Percentiles rank a stretch among this genome's conserved stretches.
Conservation (phyloP, 2,113 vertebrate genomes). For the Aramus guarauna region DNA sequence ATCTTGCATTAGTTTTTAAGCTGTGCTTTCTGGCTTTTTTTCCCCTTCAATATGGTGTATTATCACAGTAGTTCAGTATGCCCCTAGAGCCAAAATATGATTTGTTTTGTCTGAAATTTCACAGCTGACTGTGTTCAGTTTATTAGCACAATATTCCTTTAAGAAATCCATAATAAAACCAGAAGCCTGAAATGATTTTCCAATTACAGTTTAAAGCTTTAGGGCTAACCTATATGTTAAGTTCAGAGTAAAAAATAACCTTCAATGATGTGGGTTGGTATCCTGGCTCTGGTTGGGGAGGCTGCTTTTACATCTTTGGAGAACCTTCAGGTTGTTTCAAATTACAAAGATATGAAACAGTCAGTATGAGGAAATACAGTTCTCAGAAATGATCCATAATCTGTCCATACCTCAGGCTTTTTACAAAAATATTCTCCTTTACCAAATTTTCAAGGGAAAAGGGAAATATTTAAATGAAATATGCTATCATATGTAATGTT, state of each 20-base stretch:
- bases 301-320: neutral
- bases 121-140: neutral
- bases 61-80: neutral
- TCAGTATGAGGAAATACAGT: neutral
- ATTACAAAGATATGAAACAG: neutral
- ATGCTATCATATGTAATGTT: neutral
- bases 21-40: neutral
- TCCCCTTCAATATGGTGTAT: neutral
- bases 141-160: neutral
- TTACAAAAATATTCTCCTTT: neutral
- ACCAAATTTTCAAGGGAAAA: neutral
- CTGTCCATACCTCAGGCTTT: neutral
- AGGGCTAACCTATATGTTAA: neutral
- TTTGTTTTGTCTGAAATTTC: neutral
- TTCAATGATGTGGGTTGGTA: neutral
- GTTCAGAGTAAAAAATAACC: neutral
- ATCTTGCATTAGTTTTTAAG: neutral
- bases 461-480: neutral
- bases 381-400: neutral
- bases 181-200: neutral
- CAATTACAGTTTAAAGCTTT: neutral
- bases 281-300: neutral
- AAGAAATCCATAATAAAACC: neutral
- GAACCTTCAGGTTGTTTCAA: neutral
- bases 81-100: neutral